Evolutionary conservation across 2,797 vertebrate genomes (phyloP).

Genomic region (Macroramphosus scolopax): DNA sequence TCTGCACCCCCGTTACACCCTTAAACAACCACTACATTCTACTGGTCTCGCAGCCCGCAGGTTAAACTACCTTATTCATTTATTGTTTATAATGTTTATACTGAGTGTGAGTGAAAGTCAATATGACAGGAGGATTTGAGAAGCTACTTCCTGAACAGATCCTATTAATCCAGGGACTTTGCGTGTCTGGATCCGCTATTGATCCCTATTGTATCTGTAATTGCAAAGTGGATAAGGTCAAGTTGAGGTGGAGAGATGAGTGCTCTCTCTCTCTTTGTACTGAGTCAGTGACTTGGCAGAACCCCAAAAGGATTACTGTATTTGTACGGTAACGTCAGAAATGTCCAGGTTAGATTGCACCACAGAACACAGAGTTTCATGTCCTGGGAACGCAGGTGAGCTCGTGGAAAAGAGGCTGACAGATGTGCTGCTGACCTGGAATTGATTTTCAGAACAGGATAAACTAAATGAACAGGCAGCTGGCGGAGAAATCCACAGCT

Average conservation of each 20-base stretch:
- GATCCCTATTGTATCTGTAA: conserved; percentile 15
- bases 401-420: neutral
- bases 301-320: neutral
- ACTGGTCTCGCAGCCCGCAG: no score
- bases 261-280: neutral
- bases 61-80: no score
- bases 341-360: no score
- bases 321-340: conserved; percentile 8
- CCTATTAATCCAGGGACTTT: conserved; percentile 34
- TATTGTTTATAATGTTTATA: no score
- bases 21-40: no score
- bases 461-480: conserved; percentile 5
- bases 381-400: neutral
- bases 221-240: conserved; percentile 15
- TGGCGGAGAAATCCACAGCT: conserved; percentile 9
- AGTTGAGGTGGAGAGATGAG: conserved; percentile 2
- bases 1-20: no score
- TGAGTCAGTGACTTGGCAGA: conserved; percentile 14
- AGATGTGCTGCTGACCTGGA: conserved; percentile 9
- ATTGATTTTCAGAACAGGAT: neutral
- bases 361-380: no score
- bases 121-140: no score
- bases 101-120: no score
- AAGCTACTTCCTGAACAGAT: no score
- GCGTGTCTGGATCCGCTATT: conserved; percentile 22